Conservation (phyloP, 1,140 invertebrate species). For the Tetraneura akinire region DNA sequence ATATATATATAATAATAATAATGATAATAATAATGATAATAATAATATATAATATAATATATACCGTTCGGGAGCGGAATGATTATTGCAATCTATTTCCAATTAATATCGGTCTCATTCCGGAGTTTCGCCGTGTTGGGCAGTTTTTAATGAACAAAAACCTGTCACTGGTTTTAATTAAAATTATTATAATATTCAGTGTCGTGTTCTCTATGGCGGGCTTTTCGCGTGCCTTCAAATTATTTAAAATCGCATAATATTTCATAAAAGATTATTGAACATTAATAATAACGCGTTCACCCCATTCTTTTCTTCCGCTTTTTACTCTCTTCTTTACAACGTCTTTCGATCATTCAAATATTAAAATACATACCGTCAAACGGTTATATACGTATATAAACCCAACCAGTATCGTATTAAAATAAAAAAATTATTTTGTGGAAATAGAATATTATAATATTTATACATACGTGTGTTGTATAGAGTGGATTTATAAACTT, state of each 20-base stretch:
- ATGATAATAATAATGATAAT: too few species aligned
- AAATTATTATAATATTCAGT: conserved; percentile 51
- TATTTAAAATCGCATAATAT: conserved; percentile 44
- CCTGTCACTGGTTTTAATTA: conserved; percentile 49
- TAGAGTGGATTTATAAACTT: too few species aligned
- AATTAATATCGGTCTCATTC: conserved; percentile 51
- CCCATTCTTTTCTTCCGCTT: not conserved
- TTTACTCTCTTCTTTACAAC: not conserved
- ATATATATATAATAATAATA: too few species aligned
- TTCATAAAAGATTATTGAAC: conserved; percentile 45
- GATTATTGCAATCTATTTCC: conserved; percentile 52
- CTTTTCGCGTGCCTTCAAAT: conserved; percentile 18
- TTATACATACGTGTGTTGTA: too few species aligned
- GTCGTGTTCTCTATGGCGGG: conserved; percentile 43
- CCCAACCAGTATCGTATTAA: too few species aligned
- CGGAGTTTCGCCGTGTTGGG: conserved; percentile 22
- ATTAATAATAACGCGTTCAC: conserved; percentile 36
- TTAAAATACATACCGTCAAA: too few species aligned
- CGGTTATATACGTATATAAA: too few species aligned
- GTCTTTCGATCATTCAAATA: not conserved
- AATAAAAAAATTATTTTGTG: too few species aligned
- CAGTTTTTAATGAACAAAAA: conserved; percentile 50
- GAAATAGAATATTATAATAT: too few species aligned
- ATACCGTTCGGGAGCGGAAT: conserved; percentile 30
- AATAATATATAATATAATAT: too few species aligned